Evolutionary conservation across 35 echinoderm and acorn worm genomes (phyloP).

Genomic region (Eucidaris tribuloides): DNA sequence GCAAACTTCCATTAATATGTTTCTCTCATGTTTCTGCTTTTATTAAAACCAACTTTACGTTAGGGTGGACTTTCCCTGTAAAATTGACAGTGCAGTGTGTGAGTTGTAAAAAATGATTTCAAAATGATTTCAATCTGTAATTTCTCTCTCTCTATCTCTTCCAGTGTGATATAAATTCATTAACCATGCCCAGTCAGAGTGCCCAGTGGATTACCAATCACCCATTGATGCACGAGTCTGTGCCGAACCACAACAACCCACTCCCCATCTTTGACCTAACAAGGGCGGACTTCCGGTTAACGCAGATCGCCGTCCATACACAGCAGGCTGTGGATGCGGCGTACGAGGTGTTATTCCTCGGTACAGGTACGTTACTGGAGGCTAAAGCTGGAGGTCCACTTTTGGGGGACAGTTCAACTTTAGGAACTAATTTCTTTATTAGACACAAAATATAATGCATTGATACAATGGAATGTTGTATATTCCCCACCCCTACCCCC

Average conservation of each 20-base stretch:
- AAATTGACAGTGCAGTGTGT: no score
- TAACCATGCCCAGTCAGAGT: not conserved
- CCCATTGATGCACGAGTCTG: conserved; percentile 78
- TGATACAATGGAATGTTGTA: no score
- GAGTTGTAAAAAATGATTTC: not conserved
- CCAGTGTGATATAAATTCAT: conserved; percentile 71
- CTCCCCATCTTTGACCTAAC: conserved; percentile 80
- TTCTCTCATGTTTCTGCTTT: no score
- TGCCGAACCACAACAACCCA: conserved; percentile 50
- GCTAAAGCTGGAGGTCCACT: no score
- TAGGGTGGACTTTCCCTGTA: no score
- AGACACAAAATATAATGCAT: no score
- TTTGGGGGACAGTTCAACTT: no score
- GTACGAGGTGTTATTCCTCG: conserved; percentile 72
- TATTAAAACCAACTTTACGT: no score
- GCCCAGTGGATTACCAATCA: conserved; percentile 62
- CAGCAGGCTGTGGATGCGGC: conserved; percentile 6
- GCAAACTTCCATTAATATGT: no score
- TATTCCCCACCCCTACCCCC: no score
- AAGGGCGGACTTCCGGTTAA: conserved; percentile 67
- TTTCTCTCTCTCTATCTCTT: conserved; percentile 16
- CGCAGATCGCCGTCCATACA: conserved; percentile 66
- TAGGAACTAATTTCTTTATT: no score
- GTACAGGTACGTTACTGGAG: conserved; percentile 90
- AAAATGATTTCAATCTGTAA: not conserved